A percentile compares a stretch with the other conserved stretches of the same genome.
phyloP scores from a whole-genome alignment of 2,113 vertebrate species.

The Clarias magur region DNA sequence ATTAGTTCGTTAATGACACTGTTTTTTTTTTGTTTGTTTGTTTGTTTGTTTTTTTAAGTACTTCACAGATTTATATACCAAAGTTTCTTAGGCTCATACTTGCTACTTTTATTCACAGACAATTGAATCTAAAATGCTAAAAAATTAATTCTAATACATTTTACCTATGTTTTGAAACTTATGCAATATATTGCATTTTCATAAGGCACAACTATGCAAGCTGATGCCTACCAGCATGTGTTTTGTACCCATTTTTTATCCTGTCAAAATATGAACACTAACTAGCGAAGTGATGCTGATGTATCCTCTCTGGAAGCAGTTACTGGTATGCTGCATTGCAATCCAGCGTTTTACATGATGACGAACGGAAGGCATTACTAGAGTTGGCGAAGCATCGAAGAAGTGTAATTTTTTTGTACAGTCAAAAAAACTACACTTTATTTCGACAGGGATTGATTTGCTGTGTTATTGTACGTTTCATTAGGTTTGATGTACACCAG shows the following conservation, averaged over 20 bases:
- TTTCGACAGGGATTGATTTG: conserved; percentile 5
- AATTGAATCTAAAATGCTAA: background rate
- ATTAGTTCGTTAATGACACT: background rate
- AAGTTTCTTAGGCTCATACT: background rate
- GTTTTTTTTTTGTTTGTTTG: too few relatives aligned
- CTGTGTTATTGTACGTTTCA: conserved; percentile 3
- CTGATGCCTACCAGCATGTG: background rate
- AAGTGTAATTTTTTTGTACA: background rate
- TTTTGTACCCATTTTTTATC: conserved; percentile 7
- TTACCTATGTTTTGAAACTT: background rate
- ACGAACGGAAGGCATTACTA: background rate
- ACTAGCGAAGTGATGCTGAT: conserved; percentile 9
- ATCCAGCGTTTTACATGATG: background rate
- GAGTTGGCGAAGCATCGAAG: background rate
- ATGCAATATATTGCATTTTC: background rate
- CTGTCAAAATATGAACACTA: background rate
- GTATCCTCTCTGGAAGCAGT: conserved; percentile 8
- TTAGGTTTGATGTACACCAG: conserved; percentile 6
- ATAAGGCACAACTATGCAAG: background rate
- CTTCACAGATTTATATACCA: background rate
- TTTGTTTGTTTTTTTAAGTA: background rate
- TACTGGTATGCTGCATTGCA: background rate
- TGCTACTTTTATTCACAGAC: background rate
- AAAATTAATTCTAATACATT: background rate
- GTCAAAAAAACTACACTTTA: background rate